Conservation (phyloP, 2,888 invertebrate genomes). For the Drosophila mayaguana region DNA sequence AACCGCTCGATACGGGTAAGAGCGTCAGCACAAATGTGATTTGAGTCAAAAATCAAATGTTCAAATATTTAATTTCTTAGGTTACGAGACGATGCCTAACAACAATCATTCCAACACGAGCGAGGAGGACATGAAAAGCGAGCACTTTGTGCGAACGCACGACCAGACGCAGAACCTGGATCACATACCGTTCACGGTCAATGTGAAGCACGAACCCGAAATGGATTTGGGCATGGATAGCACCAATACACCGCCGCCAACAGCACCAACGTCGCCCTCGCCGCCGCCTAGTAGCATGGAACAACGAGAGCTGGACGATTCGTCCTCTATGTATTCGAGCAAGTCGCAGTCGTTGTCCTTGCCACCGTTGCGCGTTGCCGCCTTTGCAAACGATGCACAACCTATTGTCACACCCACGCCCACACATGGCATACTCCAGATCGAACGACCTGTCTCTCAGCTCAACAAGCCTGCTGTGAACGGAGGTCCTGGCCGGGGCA, state of each 20-base stretch:
- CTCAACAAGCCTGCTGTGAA: conserved; percentile 40
- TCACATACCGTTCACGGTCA: conserved; percentile 64
- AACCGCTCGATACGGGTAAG: conserved; percentile 82
- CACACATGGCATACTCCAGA: conserved; percentile 52
- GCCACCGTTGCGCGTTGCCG: conserved; percentile 76
- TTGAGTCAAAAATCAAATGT: neutral
- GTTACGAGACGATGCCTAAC: conserved; percentile 71
- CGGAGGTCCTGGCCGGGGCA: conserved; percentile 28
- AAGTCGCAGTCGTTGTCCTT: conserved; percentile 18
- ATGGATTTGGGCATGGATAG: conserved; percentile 60
- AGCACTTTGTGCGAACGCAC: conserved; percentile 30
- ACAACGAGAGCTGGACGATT: conserved; percentile 15
- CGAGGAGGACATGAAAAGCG: conserved; percentile 62
- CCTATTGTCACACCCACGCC: conserved; percentile 16
- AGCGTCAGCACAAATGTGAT: neutral
- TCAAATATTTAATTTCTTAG: conserved; percentile 32
- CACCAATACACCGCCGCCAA: conserved; percentile 71
- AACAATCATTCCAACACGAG: conserved; percentile 23
- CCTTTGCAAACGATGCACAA: conserved; percentile 72
- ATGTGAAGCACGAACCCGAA: conserved; percentile 67
- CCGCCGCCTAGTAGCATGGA: conserved; percentile 36
- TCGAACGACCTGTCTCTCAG: conserved; percentile 63
- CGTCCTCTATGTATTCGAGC: conserved; percentile 1
- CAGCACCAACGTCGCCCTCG: conserved; percentile 69
- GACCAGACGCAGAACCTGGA: conserved; percentile 30